A percentile compares a stretch with the other conserved stretches of the same genome.
These are phyloP conservation scores for Sebastes schlegelii DNA, from an alignment of 2,113 vertebrate species.

Conservation along the genomic window DNA sequence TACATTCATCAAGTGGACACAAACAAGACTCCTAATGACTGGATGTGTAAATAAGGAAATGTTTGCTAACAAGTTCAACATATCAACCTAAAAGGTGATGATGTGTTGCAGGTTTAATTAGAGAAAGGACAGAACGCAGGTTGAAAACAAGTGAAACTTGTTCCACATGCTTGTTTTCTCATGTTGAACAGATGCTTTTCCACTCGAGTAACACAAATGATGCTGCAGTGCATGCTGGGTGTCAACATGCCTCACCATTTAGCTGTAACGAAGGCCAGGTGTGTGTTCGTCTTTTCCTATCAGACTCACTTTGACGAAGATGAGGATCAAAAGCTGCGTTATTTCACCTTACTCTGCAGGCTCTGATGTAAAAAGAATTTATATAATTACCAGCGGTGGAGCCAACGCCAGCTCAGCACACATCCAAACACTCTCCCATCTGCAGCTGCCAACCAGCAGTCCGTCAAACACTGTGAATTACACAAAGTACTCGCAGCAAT, in stretches of 20 bases:
- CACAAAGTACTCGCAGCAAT: conserved; percentile 42
- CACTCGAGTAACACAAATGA: not conserved
- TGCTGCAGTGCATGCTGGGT: conserved; percentile 4
- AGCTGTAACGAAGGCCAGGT: conserved; percentile 6
- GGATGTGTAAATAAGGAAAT: not conserved
- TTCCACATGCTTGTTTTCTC: not conserved
- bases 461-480: conserved; percentile 44
- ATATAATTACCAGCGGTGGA: conserved; percentile 32
- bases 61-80: not conserved
- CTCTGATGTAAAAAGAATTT: conserved; percentile 23
- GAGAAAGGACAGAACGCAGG: not conserved
- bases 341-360: conserved; percentile 23
- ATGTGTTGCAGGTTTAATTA: not conserved
- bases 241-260: not conserved
- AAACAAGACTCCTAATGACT: not conserved
- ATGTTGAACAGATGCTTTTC: not conserved
- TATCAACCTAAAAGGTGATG: not conserved
- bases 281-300: not conserved
- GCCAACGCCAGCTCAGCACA: conserved; percentile 48
- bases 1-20: not conserved
- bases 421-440: conserved; percentile 29
- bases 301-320: not conserved
- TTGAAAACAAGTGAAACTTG: not conserved
- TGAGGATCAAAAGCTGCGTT: conserved; percentile 5
- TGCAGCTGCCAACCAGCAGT: conserved; percentile 41